Conservation (phyloP, 2,888 invertebrate species). For the Creontiades dilutus region DNA sequence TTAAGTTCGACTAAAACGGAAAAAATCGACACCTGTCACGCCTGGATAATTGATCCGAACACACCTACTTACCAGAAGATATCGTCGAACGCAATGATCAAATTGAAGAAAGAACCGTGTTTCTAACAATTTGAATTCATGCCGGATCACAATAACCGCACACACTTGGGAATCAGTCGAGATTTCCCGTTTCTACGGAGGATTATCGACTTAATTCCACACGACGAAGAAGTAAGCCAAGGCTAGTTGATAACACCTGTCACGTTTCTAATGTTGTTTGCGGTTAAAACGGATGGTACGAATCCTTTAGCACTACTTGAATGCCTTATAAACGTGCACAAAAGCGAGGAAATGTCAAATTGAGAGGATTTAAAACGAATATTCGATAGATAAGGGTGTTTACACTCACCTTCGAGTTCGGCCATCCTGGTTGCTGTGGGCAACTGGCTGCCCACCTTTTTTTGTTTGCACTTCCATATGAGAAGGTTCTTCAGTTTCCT, state of each 20-base stretch:
- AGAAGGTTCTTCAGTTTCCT: constrained; percentile 73
- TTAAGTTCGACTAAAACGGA: background rate
- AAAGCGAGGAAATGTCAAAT: constrained; percentile 32
- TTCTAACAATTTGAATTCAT: background rate
- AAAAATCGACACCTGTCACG: background rate
- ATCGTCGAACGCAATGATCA: background rate
- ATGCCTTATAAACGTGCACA: background rate
- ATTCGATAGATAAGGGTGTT: constrained; percentile 64
- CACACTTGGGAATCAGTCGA: constrained; percentile 49
- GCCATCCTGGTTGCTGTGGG: constrained; percentile 76
- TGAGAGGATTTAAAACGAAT: constrained; percentile 51
- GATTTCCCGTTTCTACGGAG: constrained; percentile 62
- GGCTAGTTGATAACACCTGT: constrained; percentile 73
- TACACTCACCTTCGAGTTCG: constrained; percentile 75
- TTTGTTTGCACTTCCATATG: constrained; percentile 75
- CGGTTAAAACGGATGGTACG: background rate
- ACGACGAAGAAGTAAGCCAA: constrained; percentile 70
- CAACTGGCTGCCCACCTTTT: constrained; percentile 75
- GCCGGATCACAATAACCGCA: background rate
- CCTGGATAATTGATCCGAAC: constrained; percentile 1
- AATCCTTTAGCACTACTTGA: background rate
- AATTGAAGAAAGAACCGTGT: background rate
- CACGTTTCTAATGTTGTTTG: background rate
- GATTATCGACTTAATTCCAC: constrained; percentile 68
- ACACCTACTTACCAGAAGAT: background rate